Evolutionary conservation across 2,113 vertebrate genomes (phyloP).

Genomic region (Cnemophilus loriae): DNA sequence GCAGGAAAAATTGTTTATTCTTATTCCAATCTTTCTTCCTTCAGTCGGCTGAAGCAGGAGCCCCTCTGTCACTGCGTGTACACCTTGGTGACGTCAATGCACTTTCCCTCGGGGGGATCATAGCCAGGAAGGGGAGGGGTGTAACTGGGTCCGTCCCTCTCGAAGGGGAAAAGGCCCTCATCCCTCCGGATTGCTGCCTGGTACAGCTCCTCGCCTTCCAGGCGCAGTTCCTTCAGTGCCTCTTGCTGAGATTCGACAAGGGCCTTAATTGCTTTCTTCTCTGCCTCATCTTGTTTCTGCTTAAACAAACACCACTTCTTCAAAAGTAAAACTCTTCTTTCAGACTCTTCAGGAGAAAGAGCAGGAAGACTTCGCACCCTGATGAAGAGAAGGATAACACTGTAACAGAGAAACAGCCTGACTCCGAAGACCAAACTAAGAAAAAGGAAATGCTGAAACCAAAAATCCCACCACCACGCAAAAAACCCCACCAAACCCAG

Average conservation of each 20-base stretch:
- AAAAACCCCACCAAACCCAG: accelerated
- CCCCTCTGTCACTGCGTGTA: constrained; percentile 76
- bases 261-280: constrained; percentile 69
- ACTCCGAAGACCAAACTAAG: not conserved
- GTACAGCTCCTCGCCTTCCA: constrained; percentile 85
- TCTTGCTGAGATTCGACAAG: constrained; percentile 82
- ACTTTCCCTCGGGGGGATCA: constrained; percentile 89
- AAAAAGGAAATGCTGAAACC: not conserved
- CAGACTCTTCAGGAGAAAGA: constrained; percentile 79
- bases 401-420: not conserved
- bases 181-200: constrained; percentile 81
- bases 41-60: accelerated
- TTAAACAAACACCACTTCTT: constrained; percentile 87
- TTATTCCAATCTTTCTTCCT: not conserved
- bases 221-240: constrained; percentile 82
- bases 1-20: not conserved
- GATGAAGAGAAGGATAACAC: not conserved
- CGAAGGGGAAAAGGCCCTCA: constrained; percentile 77
- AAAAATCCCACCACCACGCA: not conserved
- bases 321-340: constrained; percentile 82
- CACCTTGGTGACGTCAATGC: constrained; percentile 82
- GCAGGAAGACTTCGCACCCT: constrained; percentile 73
- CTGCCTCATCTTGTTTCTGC: constrained; percentile 78
- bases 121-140: constrained; percentile 80
- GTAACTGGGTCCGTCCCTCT: constrained; percentile 78